Evolutionary conservation across 2,888 invertebrate genomes (phyloP).

Genomic region (Acleris cristana): DNA sequence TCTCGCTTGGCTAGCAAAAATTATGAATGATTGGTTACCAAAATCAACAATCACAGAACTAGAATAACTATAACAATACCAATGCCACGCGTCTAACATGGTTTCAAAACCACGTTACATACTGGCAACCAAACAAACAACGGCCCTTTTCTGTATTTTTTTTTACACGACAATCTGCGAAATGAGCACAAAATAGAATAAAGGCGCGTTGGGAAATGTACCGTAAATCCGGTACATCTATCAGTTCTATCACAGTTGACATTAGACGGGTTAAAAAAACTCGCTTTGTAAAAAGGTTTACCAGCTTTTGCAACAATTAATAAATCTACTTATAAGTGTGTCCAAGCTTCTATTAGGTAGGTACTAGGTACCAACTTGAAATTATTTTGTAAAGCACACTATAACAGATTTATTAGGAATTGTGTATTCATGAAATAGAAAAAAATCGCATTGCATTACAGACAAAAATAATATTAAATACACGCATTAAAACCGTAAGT

Average conservation of each 20-base stretch:
- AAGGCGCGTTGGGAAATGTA: slow-evolving; percentile 16
- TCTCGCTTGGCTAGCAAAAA: slow-evolving; percentile 26
- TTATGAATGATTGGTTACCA: slow-evolving; percentile 23
- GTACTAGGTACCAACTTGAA: no score
- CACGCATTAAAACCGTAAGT: no score
- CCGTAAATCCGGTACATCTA: slow-evolving; percentile 13
- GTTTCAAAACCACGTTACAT: slow-evolving; percentile 3
- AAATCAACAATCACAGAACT: slow-evolving; percentile 10
- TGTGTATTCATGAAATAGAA: no score
- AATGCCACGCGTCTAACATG: slow-evolving; percentile 5
- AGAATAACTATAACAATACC: slow-evolving; percentile 9
- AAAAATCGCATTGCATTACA: no score
- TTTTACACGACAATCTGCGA: no score
- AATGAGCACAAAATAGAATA: background rate
- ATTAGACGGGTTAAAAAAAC: slow-evolving; percentile 29
- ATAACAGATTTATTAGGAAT: no score
- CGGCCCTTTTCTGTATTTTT: background rate
- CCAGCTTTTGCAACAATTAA: background rate
- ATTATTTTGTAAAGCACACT: no score
- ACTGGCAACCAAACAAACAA: slow-evolving; percentile 6
- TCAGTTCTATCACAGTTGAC: slow-evolving; percentile 39
- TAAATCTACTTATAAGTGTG: background rate
- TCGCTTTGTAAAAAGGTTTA: background rate
- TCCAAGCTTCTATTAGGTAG: no score
- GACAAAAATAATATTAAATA: no score